Base-by-base conservation (phyloP, 2,888 invertebrate species). In the Acronicta leporina region DNA sequence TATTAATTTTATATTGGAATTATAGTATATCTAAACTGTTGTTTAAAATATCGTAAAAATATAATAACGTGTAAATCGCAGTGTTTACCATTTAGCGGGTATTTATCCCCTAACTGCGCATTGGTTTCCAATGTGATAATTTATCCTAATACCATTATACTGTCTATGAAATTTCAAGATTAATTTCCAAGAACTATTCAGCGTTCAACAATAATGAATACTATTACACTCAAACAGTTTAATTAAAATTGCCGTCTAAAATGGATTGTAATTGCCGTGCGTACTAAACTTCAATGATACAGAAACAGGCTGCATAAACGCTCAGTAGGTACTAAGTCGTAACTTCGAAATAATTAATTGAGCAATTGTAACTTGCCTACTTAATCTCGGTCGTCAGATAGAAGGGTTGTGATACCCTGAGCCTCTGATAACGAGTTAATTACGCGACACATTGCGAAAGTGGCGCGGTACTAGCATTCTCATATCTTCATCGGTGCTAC, bases 401-500 rank as follows among this genome's bases (percentile, higher is more conserved):
- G 67, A 79, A 75, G 71, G 72, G 72, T 69, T 73, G 67, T 79
- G 83, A 86, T 85, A 84, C 75, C 62, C 68, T 54, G 60, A 67
- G 62, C 70, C 75, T 78, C 73, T 71, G 83, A 82, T 81, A 80
- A 74, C 63, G 64, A 60, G 58, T 72, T 75, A 69, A 78, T 87
- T 88, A 87, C 83, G 70, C 63, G 75, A 75, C 77, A 73, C 64
- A 77, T 88, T 89, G 78, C 87, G 83, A 73, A 79, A 84, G 69
- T 57, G 65, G 68, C 65, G 63, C 30, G n/a, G 79, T 79, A 80
- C 76, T 64, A 78, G 75, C 76, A 79, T 80, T 83, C 81, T 80
- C 85, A 87, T 92, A 90, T 91, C 91, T 92, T 91, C 89, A 91
- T 90, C 88, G 72, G 58, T 68, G 66, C 61, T 62, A 85, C 86